Conservation (phyloP, 2,888 invertebrate species). For the Agapostemon virescens region DNA sequence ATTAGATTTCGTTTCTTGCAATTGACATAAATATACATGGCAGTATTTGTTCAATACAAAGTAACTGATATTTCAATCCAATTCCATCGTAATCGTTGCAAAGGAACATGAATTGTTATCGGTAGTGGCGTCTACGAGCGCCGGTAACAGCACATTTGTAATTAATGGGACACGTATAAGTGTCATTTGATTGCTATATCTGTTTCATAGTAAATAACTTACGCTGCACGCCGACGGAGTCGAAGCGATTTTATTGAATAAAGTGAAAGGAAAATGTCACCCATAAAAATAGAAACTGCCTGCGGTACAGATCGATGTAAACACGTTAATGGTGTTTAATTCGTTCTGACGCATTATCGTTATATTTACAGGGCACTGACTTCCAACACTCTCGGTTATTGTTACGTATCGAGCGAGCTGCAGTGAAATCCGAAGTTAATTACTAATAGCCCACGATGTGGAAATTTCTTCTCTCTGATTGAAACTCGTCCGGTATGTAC, state of each 20-base stretch:
- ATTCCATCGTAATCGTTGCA: too few relatives aligned
- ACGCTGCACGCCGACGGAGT: not conserved
- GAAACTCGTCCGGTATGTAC: not conserved
- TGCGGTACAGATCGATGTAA: constrained; percentile 3
- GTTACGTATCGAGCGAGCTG: not conserved
- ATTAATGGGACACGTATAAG: not conserved
- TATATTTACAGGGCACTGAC: constrained; percentile 31
- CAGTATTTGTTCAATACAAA: not conserved
- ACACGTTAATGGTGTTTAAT: constrained; percentile 27
- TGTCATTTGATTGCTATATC: not conserved
- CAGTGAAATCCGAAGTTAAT: not conserved
- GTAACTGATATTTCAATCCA: too few relatives aligned
- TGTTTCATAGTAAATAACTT: not conserved
- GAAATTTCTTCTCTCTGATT: constrained; percentile 14
- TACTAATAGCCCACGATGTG: not conserved
- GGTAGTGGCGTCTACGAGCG: not conserved
- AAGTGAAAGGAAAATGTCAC: constrained; percentile 27
- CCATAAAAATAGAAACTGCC: constrained; percentile 7
- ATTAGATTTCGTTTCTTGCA: too few relatives aligned
- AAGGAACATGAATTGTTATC: not conserved
- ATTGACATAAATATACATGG: too few relatives aligned
- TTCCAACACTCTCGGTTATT: not conserved
- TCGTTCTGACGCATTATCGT: constrained; percentile 16
- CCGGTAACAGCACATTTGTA: not conserved
- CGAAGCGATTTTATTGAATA: constrained; percentile 24